Conservation (phyloP, 2,113 vertebrate species). For the Corynorhinus townsendii region DNA sequence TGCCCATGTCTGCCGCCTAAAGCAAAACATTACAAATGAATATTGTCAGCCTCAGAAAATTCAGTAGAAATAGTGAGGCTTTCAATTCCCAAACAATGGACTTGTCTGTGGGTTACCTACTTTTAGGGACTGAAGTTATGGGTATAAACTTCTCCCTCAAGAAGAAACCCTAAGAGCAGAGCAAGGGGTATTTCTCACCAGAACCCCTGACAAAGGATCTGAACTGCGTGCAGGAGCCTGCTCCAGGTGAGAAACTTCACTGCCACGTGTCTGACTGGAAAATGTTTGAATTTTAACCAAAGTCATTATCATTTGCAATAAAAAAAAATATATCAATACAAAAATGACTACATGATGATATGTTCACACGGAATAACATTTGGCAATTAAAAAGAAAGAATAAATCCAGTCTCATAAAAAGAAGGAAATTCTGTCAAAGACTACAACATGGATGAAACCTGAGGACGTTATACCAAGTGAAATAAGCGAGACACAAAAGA, state of each 20-base stretch:
- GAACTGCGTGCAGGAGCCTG: neutral
- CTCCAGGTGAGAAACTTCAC: neutral
- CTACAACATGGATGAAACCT: neutral
- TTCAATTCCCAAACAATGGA: neutral
- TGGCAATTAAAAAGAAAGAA: neutral
- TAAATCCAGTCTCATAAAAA: neutral
- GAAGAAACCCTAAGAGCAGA: neutral
- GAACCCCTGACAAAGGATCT: neutral
- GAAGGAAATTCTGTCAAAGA: neutral
- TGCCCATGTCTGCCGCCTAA: neutral
- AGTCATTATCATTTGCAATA: neutral
- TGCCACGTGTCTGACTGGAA: neutral
- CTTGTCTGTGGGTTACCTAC: neutral
- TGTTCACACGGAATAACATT: neutral
- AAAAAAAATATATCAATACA: neutral
- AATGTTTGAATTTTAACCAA: neutral
- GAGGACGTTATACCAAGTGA: neutral
- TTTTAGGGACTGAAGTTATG: neutral
- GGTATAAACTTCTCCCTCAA: neutral
- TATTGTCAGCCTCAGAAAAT: neutral
- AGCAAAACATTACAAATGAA: neutral
- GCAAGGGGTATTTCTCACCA: neutral
- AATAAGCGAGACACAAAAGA: neutral
- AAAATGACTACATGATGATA: neutral
- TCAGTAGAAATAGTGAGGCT: neutral